Percentiles rank a stretch among this genome's conserved stretches.
Evolutionary conservation across 2,888 invertebrate genomes (phyloP).

Genomic region (Drosophila ustulata): DNA sequence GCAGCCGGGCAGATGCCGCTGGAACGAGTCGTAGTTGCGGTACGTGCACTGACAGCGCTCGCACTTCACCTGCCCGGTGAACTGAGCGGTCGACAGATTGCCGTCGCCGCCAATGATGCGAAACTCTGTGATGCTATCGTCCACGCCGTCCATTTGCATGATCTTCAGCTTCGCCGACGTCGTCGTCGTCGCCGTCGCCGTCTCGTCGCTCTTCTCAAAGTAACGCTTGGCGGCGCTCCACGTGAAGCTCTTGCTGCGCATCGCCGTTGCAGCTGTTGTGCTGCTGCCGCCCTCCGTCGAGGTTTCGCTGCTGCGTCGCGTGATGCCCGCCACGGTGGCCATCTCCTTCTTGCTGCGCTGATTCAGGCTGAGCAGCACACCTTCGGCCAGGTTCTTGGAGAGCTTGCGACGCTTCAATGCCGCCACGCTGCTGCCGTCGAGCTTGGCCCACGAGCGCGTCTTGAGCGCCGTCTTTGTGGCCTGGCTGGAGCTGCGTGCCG

Average conservation of each 20-base stretch:
- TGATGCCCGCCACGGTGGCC: constrained; percentile 63
- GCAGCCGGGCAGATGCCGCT: constrained; percentile 91
- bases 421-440: constrained; percentile 74
- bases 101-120: constrained; percentile 84
- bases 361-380: constrained; percentile 82
- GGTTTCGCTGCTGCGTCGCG: constrained; percentile 79
- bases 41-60: constrained; percentile 95
- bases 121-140: constrained; percentile 87
- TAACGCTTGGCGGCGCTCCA: constrained; percentile 84
- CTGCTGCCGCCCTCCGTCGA: constrained; percentile 56
- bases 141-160: constrained; percentile 90
- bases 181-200: constrained; percentile 51
- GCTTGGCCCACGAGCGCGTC: constrained; percentile 68
- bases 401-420: constrained; percentile 90
- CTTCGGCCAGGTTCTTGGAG: constrained; percentile 85
- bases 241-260: constrained; percentile 78
- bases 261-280: neutral
- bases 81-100: constrained; percentile 76
- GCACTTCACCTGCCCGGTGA: constrained; percentile 90
- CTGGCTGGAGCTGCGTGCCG: constrained; percentile 70
- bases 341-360: constrained; percentile 73
- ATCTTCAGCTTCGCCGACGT: constrained; percentile 85
- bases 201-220: constrained; percentile 59
- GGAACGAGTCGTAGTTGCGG: constrained; percentile 92
- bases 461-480: constrained; percentile 54